These are phyloP conservation scores for Alosa sapidissima DNA, from an alignment of 2,797 vertebrate species.

Conservation along the genomic window DNA sequence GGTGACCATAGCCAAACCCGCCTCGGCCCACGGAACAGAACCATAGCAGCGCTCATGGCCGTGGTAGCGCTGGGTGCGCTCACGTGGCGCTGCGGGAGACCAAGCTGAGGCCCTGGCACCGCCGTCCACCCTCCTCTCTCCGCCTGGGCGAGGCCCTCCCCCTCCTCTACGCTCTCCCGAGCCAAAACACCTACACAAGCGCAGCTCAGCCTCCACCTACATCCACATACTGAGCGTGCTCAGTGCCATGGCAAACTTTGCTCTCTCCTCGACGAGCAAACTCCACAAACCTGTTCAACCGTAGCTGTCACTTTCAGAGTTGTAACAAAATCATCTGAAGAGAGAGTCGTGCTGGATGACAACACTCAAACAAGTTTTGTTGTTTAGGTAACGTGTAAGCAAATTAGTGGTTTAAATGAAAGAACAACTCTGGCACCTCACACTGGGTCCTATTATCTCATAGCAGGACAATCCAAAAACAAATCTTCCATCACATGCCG, in stretches of 20 bases:
- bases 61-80: neutral
- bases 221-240: neutral
- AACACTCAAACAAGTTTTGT: neutral
- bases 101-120: neutral
- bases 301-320: neutral
- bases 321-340: neutral
- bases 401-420: neutral
- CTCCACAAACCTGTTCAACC: neutral
- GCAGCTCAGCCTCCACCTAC: neutral
- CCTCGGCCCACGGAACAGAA: neutral
- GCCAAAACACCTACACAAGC: conserved; percentile 10
- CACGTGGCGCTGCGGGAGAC: neutral
- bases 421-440: neutral
- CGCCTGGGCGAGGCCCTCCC: neutral
- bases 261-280: neutral
- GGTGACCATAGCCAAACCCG: neutral
- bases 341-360: neutral
- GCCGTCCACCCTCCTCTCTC: neutral
- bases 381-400: neutral
- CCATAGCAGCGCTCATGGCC: neutral
- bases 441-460: conserved; percentile 15
- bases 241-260: neutral
- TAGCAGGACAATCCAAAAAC: conserved; percentile 12
- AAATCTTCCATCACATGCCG: conserved; percentile 36
- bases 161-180: neutral